Evolutionary conservation across 1,140 invertebrate genomes (phyloP).

Genomic region (Hylyphantes graminicola): DNA sequence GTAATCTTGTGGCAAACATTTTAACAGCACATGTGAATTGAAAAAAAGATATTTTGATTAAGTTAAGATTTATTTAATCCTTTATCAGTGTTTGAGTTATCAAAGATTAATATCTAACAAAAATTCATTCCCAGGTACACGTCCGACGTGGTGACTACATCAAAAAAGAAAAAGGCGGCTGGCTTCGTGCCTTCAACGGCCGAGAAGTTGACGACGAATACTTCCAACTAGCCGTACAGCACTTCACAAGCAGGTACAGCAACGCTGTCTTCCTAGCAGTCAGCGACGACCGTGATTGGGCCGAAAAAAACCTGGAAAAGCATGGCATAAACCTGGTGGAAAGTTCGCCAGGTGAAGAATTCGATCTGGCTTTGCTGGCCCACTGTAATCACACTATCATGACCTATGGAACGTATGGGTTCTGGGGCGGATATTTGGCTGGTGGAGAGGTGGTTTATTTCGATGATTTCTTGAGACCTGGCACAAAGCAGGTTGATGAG

Average conservation of each 20-base stretch:
- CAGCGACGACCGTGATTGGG: constrained; percentile 76
- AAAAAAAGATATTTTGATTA: neutral
- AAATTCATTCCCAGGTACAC: constrained; percentile 67
- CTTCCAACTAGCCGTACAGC: constrained; percentile 72
- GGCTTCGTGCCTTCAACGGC: constrained; percentile 70
- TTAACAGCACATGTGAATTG: neutral
- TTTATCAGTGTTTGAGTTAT: neutral
- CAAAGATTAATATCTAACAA: neutral
- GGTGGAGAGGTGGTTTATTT: constrained; percentile 66
- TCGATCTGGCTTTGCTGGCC: constrained; percentile 66
- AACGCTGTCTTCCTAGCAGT: constrained; percentile 72
- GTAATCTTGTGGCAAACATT: neutral
- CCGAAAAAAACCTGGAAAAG: constrained; percentile 65
- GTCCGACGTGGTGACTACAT: constrained; percentile 74
- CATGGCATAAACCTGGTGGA: constrained; percentile 58
- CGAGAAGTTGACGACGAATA: constrained; percentile 71
- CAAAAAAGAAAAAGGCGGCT: constrained; percentile 64
- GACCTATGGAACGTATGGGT: constrained; percentile 67
- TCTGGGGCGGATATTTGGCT: constrained; percentile 67
- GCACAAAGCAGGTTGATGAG: neutral
- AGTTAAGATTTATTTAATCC: neutral
- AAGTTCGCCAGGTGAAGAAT: constrained; percentile 40
- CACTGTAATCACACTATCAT: constrained; percentile 66
- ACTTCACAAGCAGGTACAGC: constrained; percentile 71
- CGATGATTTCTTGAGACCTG: constrained; percentile 32